Conservation (phyloP, 2,113 vertebrate species). For the Aptenodytes patagonicus region DNA sequence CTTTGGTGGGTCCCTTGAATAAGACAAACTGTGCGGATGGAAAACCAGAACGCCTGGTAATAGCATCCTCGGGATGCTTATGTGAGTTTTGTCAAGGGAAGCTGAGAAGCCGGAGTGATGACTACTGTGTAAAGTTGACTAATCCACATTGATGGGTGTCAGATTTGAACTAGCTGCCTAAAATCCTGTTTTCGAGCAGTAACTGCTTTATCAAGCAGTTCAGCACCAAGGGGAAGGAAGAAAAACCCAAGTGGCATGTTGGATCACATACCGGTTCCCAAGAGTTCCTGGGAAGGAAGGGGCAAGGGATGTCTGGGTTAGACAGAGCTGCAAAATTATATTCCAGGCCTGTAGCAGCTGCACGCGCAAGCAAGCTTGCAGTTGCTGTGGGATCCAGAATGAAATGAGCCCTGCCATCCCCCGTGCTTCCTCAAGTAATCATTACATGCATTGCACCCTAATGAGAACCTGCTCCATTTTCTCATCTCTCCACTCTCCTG, state of each 20-base stretch:
- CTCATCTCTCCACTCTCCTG: neutral
- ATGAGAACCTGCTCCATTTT: conserved; percentile 48
- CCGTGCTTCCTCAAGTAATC: conserved; percentile 18
- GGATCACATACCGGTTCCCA: neutral
- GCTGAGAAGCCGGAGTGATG: neutral
- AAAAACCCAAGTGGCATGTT: neutral
- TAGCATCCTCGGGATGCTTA: neutral
- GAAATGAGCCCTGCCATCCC: conserved; percentile 19
- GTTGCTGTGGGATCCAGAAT: neutral
- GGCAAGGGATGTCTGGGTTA: neutral
- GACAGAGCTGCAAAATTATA: neutral
- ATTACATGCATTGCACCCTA: neutral
- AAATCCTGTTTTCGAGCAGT: neutral
- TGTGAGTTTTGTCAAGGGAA: neutral
- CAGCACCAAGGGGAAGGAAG: neutral
- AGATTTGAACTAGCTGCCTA: neutral
- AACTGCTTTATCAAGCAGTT: neutral
- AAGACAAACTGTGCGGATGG: neutral
- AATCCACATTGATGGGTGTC: neutral
- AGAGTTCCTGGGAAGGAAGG: neutral
- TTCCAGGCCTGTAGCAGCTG: neutral
- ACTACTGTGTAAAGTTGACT: neutral
- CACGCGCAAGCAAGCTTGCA: neutral
- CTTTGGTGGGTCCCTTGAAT: neutral
- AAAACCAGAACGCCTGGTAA: neutral